Base-by-base conservation (phyloP, 2,113 vertebrate species). In the Nestor notabilis region DNA sequence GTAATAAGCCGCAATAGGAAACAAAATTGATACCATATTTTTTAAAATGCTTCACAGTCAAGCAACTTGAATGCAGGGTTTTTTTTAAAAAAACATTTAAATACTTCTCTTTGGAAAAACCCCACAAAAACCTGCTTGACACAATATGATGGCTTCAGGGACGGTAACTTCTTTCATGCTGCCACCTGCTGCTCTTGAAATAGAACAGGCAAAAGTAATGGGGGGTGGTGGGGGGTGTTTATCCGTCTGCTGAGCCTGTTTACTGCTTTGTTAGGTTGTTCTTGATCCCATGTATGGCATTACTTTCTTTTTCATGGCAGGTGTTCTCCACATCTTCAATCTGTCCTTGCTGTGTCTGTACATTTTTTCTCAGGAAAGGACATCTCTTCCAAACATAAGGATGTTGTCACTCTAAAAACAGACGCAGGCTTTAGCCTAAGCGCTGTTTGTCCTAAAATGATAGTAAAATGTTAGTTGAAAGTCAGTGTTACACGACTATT, bases 101-200 rank as follows among this genome's bases (percentile, higher is more conserved):
- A 64, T 31, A n/a, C 3, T 46, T 7, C 24, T 50, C 5, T 53
- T 15, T 31, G 20, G 31, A 35, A 64, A 63, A 55, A 71, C 56
- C 8, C 39, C 8, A 39, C 39, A 43, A n/a, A n/a, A 9, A 35
- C 56, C 33, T 74, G 15, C 46, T 76, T 82, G 49, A n/a, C 27
- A 49, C 76, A 84, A 47, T 29, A 37, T 3, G 20, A 25, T 47
- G 19, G 23, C 69, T 68, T 79, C 60, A 68, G 27, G 27, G 12
- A 31, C 2, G 11, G 46, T 63, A 41, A 64, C 25, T 70, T 90
- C 93, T 82, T 87, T 88, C 72, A 41, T 91, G 58, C 96, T 93
- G 94, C 95, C 96, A 97, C 72, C 94, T 96, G 77, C 82, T 90
- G 96, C 58, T 58, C 28, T 64, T 72, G 12, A 81, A 52, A 61